phyloP scores from a whole-genome alignment of 2,888 invertebrate species.

The Trypoxylon attenuatum region DNA sequence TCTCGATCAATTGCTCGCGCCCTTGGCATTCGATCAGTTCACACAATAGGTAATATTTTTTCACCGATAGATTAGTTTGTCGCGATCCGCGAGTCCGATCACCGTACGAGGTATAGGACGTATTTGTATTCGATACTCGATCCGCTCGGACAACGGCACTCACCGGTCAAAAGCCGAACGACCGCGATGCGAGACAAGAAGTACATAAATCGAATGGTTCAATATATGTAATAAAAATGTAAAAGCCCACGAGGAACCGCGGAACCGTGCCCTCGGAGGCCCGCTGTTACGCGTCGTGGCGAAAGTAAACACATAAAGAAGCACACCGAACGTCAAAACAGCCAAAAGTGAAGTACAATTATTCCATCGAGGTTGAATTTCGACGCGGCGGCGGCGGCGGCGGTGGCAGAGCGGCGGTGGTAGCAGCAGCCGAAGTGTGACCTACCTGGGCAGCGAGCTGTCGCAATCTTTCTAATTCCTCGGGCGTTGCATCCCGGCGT shows the following conservation, averaged over 20 bases:
- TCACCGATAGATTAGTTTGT: too few species aligned
- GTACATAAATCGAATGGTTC: too few species aligned
- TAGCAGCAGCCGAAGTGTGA: slow-evolving; percentile 10
- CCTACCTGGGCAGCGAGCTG: slow-evolving; percentile 89
- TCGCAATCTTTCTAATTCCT: slow-evolving; percentile 89
- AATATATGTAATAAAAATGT: too few species aligned
- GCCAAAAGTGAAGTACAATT: slow-evolving; percentile 28
- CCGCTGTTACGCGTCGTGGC: slow-evolving; percentile 26
- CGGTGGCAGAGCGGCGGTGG: background rate
- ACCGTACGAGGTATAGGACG: too few species aligned
- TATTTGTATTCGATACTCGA: slow-evolving; percentile 5
- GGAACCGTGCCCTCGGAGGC: background rate
- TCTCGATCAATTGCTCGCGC: too few species aligned
- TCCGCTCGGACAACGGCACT: background rate
- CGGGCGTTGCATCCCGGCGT: slow-evolving; percentile 88
- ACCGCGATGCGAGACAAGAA: too few species aligned
- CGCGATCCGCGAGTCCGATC: too few species aligned
- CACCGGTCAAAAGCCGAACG: background rate
- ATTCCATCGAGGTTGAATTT: slow-evolving; percentile 6
- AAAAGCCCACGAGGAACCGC: too few species aligned
- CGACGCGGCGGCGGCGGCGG: background rate
- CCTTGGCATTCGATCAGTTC: too few species aligned
- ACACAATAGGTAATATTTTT: too few species aligned
- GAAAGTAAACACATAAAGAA: slow-evolving; percentile 43
- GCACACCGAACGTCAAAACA: slow-evolving; percentile 51